Evolutionary conservation across 2,888 invertebrate genomes (phyloP).

Genomic region (Cacoxenus indagator): DNA sequence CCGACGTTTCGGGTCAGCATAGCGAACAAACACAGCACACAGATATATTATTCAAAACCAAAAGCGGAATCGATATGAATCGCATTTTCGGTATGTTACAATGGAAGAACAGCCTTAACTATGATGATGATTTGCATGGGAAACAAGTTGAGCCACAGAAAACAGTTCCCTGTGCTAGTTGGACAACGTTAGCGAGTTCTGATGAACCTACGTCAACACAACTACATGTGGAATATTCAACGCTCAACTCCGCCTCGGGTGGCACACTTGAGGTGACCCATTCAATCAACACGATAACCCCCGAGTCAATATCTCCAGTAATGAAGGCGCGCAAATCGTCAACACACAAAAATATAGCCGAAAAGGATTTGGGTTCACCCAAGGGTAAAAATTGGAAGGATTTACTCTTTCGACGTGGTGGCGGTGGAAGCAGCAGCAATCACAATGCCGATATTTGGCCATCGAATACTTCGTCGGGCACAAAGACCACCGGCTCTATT

Average conservation of each 20-base stretch:
- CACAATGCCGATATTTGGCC: slow-evolving; percentile 62
- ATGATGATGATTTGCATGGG: slow-evolving; percentile 65
- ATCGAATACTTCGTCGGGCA: slow-evolving; percentile 66
- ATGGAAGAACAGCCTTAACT: slow-evolving; percentile 68
- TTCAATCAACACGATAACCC: slow-evolving; percentile 32
- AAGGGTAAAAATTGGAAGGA: slow-evolving; percentile 95
- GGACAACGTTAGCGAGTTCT: slow-evolving; percentile 59
- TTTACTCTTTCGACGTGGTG: slow-evolving; percentile 84
- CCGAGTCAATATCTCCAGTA: slow-evolving; percentile 75
- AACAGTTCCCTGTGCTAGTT: too few species aligned
- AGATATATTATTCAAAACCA: slow-evolving; percentile 69
- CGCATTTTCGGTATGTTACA: slow-evolving; percentile 66
- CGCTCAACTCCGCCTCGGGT: slow-evolving; percentile 62
- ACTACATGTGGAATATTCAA: slow-evolving; percentile 59
- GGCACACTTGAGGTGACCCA: slow-evolving; percentile 40
- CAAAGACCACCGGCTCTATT: slow-evolving; percentile 78
- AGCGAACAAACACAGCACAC: slow-evolving; percentile 55
- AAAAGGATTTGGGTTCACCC: slow-evolving; percentile 74
- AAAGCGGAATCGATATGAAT: slow-evolving; percentile 68
- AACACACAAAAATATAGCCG: slow-evolving; percentile 69
- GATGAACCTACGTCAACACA: slow-evolving; percentile 56
- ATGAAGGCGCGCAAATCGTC: slow-evolving; percentile 80
- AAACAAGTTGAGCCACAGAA: slow-evolving; percentile 70
- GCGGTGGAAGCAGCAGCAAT: slow-evolving; percentile 67
- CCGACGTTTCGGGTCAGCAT: slow-evolving; percentile 42